Base-by-base conservation (phyloP, 2,888 invertebrate genomes). In the Hyalella azteca region DNA sequence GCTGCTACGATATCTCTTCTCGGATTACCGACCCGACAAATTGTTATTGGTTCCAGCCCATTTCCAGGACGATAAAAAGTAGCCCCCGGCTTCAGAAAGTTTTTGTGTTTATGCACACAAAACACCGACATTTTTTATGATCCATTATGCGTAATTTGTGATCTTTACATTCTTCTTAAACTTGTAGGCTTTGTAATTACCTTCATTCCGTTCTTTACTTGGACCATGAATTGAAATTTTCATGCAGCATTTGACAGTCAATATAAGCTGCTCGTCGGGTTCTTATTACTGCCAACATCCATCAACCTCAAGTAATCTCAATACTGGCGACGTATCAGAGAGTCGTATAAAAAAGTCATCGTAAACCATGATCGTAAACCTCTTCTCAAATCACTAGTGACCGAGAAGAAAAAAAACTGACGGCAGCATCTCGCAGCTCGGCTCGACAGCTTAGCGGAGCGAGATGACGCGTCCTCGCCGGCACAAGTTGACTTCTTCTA, bases 321-420 rank as follows among this genome's bases (percentile, higher is more conserved):
- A 66, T 66, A 66, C 36, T 66, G 66, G 66, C 29, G 36, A 66
- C 32, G 66, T 66, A 66, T 66, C 66, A 36, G 29, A 29, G 39
- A 66, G 66, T 66, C 66, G 36, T 66, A 66, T 66, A 66, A 66
- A 36, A 66, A 66, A 66, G 66, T 66, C 66, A 32, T 66, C 66
- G 39, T 66, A 66, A 66, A 66, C 66, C 66, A 66, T 66, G 66
- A 66, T 66, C 66, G 66, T 66, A 66, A 66, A 66, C 39, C 36
- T 11, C 66, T 39, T 36, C 39, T 66, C 66, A 66, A 66, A 66
- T 66, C 66, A 66, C 66, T 36, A 66, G 66, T 66, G 36, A 15
- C 29, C 66, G 22, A 66, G 66, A 66, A 66, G 11, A 66, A 26
- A 22, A 49, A 66, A 66, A 66, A 66, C 4, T 11, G 11, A 15